Evolutionary conservation across 2,888 invertebrate species (phyloP).

Genomic region (Melieria crassipennis): DNA sequence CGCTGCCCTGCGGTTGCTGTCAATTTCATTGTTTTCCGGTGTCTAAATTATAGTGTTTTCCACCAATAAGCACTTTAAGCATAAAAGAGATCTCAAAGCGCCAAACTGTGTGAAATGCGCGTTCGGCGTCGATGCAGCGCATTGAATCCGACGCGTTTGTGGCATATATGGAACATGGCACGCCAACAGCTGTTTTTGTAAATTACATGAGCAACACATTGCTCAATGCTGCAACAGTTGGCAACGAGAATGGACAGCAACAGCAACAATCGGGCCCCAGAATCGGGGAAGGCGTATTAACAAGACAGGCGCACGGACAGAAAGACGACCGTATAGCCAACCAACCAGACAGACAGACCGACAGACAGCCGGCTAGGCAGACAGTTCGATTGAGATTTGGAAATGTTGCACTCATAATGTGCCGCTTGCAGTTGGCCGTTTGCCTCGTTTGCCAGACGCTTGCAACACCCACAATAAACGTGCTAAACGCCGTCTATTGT

Average conservation of each 20-base stretch:
- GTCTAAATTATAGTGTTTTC: constrained; percentile 60
- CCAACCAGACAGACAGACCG: background rate
- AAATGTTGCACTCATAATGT: no score
- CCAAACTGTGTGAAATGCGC: constrained; percentile 46
- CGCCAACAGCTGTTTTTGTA: constrained; percentile 42
- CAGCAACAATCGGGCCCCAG: background rate
- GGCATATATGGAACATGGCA: constrained; percentile 40
- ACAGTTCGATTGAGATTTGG: constrained; percentile 37
- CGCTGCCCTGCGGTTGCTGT: constrained; percentile 58
- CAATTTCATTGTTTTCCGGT: constrained; percentile 66
- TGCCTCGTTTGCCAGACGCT: constrained; percentile 45
- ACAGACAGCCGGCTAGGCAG: constrained; percentile 5
- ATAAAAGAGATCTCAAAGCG: constrained; percentile 48
- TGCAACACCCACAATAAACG: constrained; percentile 64
- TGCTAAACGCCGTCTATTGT: constrained; percentile 44
- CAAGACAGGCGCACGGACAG: background rate
- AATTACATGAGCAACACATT: constrained; percentile 26
- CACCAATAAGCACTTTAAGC: constrained; percentile 35
- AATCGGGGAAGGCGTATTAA: constrained; percentile 27
- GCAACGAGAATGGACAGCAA: background rate
- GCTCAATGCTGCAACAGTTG: constrained; percentile 12
- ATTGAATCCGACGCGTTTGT: constrained; percentile 32
- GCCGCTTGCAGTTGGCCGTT: constrained; percentile 8
- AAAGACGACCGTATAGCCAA: no score
- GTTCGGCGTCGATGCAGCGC: constrained; percentile 13